Evolutionary conservation across 2,797 vertebrate species (phyloP).

Genomic region (Pantherophis vulpinus): DNA sequence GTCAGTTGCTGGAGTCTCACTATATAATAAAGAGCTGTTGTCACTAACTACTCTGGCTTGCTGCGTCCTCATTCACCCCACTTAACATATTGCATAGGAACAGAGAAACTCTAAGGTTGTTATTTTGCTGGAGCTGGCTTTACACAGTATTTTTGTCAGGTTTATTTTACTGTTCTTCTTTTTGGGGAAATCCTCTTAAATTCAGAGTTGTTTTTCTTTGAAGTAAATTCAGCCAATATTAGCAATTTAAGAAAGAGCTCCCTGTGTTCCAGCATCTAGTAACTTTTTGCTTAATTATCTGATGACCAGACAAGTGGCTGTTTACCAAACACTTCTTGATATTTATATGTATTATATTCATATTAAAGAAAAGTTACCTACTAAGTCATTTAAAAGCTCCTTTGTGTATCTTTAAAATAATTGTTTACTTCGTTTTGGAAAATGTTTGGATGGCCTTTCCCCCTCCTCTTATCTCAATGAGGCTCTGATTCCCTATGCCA

Average conservation of each 20-base stretch:
- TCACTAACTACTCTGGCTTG: too few species aligned
- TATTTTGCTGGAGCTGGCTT: background rate
- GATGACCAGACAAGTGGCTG: background rate
- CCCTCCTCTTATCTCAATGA: background rate
- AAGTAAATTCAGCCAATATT: background rate
- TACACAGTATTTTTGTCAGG: background rate
- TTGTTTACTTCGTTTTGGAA: background rate
- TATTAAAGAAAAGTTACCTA: slow-evolving; percentile 5
- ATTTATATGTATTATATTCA: background rate
- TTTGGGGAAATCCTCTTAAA: background rate
- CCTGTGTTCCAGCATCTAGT: background rate
- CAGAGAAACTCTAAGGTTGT: background rate
- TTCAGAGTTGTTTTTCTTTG: background rate
- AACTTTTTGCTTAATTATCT: background rate
- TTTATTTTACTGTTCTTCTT: background rate
- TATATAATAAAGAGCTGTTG: too few species aligned
- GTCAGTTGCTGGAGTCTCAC: too few species aligned
- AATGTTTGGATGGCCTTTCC: background rate
- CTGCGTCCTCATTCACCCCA: too few species aligned
- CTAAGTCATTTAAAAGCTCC: background rate
- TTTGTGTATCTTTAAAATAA: background rate
- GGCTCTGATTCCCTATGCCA: slow-evolving; percentile 20
- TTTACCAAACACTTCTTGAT: background rate
- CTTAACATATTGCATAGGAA: background rate
- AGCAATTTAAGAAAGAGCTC: background rate